Percentiles rank a stretch among this genome's conserved stretches.
Evolutionary conservation across 53 echinoderm and acorn worm species (phyloP).

Genomic region (Zoroaster sp.): DNA sequence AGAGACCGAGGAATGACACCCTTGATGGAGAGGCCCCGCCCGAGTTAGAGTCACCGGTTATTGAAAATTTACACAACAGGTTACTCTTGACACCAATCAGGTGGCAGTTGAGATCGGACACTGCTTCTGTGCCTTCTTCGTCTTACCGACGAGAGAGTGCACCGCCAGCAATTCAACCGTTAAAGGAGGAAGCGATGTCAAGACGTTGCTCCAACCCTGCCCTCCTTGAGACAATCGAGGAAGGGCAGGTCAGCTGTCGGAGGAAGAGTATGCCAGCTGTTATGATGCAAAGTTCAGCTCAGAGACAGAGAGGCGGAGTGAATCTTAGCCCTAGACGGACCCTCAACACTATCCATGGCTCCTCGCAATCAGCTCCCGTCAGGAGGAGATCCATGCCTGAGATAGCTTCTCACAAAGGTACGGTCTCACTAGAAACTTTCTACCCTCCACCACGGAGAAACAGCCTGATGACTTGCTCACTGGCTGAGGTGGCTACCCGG

Average conservation of each 20-base stretch:
- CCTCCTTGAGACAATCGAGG: constrained; percentile 46
- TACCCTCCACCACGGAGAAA: constrained; percentile 44
- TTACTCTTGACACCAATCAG: constrained; percentile 39
- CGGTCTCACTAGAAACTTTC: constrained; percentile 31
- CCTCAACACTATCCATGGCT: neutral
- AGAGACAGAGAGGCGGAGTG: neutral
- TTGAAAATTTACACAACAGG: constrained; percentile 29
- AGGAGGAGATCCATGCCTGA: constrained; percentile 40
- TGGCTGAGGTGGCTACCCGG: constrained; percentile 43
- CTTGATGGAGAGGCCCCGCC: neutral
- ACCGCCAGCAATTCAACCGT: constrained; percentile 1
- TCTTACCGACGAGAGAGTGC: constrained; percentile 38
- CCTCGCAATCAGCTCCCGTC: neutral
- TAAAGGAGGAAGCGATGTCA: constrained; percentile 19
- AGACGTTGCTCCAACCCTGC: constrained; percentile 44
- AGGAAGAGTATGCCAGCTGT: constrained; percentile 46
- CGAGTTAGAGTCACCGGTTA: constrained; percentile 32
- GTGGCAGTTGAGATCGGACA: constrained; percentile 29
- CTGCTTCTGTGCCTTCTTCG: neutral
- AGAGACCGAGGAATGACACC: neutral
- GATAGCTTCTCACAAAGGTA: constrained; percentile 10
- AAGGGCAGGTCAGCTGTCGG: constrained; percentile 42
- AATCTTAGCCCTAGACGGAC: constrained; percentile 32
- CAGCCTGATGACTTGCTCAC: constrained; percentile 47
- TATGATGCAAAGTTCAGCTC: neutral